Base-by-base conservation (phyloP, 2,797 vertebrate species). In the Takifugu ocellatus region DNA sequence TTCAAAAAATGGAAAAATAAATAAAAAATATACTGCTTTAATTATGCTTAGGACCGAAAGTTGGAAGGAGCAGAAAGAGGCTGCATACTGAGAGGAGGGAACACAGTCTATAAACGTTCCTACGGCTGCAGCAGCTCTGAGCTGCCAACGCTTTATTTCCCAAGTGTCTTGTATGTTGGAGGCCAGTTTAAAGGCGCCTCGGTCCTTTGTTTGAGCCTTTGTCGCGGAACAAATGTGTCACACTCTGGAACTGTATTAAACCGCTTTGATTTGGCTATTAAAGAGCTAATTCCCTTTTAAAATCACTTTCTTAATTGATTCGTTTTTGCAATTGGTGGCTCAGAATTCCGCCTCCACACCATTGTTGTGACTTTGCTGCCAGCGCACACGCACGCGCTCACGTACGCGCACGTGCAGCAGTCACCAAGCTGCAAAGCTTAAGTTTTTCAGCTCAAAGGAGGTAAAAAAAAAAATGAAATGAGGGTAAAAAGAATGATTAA, bases 141-240 rank as follows among this genome's bases (percentile, higher is more conserved):
- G 66, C 67, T 74, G 75, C 50, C 47, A 64, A 39, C 33, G 55
- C 62, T 72, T 74, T 76, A 76, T 84, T 79, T 78, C 78, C 74
- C 70, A 57, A 52, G 78, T 61, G 54, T 59, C 46, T 50, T 63
- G 36, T 75, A 31, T 74, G 64, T 54, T 52, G 44, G 17, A 51
- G 56, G 44, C 16, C 17, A 53, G 5, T 42, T 75, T 68, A 51
- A 29, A 73, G 48, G 33, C 57, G 21, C 49, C 25, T 61, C 6
- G 2, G 21, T 25, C 25, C 25, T 54, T 61, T 61, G 42, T 63
- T 27, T 48, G 24, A 14, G 31, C 8, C 21, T 17, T 11, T 51
- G 46, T 58, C 62, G 59, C 68, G 68, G 39, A 24, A 57, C 51
- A 56, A 36, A 55, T 48, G 0, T 26, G 26, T 45, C 51, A 14